phyloP scores from a whole-genome alignment of 2,888 invertebrate genomes.

The Argyresthia albistria region DNA sequence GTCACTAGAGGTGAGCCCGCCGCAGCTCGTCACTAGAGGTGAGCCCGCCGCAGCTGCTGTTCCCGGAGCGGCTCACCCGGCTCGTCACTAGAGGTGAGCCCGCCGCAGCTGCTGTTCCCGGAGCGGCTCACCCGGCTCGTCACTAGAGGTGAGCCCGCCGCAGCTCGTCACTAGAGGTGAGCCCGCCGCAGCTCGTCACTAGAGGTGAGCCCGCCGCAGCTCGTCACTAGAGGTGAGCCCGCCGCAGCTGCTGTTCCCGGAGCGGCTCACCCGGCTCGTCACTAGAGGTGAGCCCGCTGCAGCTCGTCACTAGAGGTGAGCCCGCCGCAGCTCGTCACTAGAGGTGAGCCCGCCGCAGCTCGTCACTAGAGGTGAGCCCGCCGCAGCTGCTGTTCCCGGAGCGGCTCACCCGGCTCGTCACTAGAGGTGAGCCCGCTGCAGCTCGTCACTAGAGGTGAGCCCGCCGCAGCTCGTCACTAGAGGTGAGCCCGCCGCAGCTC shows the following conservation, averaged over 20 bases:
- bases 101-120: slow-evolving; percentile 79
- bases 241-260: slow-evolving; percentile 80
- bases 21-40: not conserved
- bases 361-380: too few relatives aligned
- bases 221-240: not conserved
- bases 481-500: too few relatives aligned
- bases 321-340: too few relatives aligned
- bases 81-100: slow-evolving; percentile 17
- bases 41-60: slow-evolving; percentile 47
- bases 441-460: too few relatives aligned
- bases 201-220: too few relatives aligned
- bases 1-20: slow-evolving; percentile 69
- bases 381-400: slow-evolving; percentile 80
- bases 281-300: slow-evolving; percentile 59
- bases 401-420: slow-evolving; percentile 40
- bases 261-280: slow-evolving; percentile 77
- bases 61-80: not conserved
- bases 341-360: too few relatives aligned
- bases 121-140: slow-evolving; percentile 78
- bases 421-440: not conserved
- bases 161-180: slow-evolving; percentile 75
- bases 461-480: too few relatives aligned
- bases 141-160: slow-evolving; percentile 75
- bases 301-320: not conserved
- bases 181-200: too few relatives aligned